Evolutionary conservation across 1,140 invertebrate species (phyloP).

Genomic region (Atopsyche davidsoni): DNA sequence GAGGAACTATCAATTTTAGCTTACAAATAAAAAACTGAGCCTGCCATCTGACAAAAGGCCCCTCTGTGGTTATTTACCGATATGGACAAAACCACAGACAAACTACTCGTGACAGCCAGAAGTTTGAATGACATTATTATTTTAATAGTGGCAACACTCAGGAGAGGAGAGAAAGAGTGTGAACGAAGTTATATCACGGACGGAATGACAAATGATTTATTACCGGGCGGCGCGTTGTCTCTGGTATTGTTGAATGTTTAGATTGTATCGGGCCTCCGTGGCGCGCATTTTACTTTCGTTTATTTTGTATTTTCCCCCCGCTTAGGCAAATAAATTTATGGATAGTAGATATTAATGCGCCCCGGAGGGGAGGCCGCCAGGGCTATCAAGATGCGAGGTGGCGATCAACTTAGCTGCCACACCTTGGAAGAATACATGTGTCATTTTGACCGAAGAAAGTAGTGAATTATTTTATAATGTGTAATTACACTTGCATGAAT

Average conservation of each 20-base stretch:
- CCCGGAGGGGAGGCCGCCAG: neutral
- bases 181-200: slow-evolving; percentile 12
- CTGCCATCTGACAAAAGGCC: no score
- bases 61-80: no score
- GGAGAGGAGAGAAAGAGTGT: slow-evolving; percentile 14
- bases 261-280: slow-evolving; percentile 3
- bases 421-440: no score
- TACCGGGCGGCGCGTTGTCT: slow-evolving; percentile 13
- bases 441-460: no score
- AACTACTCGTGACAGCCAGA: no score
- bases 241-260: slow-evolving; percentile 8
- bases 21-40: no score
- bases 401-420: no score
- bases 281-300: neutral
- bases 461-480: no score
- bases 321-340: slow-evolving; percentile 19
- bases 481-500: no score
- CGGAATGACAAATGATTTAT: slow-evolving; percentile 19
- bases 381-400: neutral
- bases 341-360: slow-evolving; percentile 7
- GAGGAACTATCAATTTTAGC: no score
- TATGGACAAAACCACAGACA: no score
- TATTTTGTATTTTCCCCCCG: slow-evolving; percentile 1
- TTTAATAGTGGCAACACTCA: slow-evolving; percentile 6
- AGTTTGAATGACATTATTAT: slow-evolving; percentile 11